phyloP scores from a whole-genome alignment of 1,140 invertebrate species.

The Drosophila littoralis region DNA sequence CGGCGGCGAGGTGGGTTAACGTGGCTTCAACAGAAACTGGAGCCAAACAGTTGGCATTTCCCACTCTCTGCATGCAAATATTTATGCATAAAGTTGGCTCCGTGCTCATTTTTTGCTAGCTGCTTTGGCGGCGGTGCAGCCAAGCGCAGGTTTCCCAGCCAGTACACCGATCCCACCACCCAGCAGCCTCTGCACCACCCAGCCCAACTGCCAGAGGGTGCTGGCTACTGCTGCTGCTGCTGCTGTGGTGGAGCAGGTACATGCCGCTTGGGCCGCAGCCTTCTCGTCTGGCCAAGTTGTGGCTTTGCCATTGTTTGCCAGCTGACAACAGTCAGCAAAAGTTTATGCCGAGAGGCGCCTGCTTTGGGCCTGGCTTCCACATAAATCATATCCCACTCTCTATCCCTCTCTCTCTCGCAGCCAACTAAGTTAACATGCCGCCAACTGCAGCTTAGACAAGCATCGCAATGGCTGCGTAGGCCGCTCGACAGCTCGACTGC shows the following conservation, averaged over 20 bases:
- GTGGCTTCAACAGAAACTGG: slow-evolving; percentile 13
- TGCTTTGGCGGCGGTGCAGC: slow-evolving; percentile 51
- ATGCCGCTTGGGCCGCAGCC: slow-evolving; percentile 39
- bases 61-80: slow-evolving; percentile 66
- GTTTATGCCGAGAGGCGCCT: slow-evolving; percentile 70
- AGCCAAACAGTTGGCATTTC: slow-evolving; percentile 14
- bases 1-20: slow-evolving; percentile 36
- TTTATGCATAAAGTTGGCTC: slow-evolving; percentile 82
- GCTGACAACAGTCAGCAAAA: slow-evolving; percentile 81
- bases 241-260: slow-evolving; percentile 38
- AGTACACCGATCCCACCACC: background rate
- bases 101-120: slow-evolving; percentile 71
- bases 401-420: slow-evolving; percentile 22
- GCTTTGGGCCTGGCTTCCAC: slow-evolving; percentile 45
- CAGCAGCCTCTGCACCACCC: slow-evolving; percentile 3
- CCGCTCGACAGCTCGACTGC: slow-evolving; percentile 20
- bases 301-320: slow-evolving; percentile 81
- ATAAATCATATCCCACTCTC: slow-evolving; percentile 62
- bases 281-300: slow-evolving; percentile 71
- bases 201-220: background rate
- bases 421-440: slow-evolving; percentile 69
- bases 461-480: slow-evolving; percentile 16
- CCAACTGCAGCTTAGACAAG: slow-evolving; percentile 51
- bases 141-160: slow-evolving; percentile 31
- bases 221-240: slow-evolving; percentile 4